Base-by-base conservation (phyloP, 1,140 invertebrate species). In the Drosophila parvula region DNA sequence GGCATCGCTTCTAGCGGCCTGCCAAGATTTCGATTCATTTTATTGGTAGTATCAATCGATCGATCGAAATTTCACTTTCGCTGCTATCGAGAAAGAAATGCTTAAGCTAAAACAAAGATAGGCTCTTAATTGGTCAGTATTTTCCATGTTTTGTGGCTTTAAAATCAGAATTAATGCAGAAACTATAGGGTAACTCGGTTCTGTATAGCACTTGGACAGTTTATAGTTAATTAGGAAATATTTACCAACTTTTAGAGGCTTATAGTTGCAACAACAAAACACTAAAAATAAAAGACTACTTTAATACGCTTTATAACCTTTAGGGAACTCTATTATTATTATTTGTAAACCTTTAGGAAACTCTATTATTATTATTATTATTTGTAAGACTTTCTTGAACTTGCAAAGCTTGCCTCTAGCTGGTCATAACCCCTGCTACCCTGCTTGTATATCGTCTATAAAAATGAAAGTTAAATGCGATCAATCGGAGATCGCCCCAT, bases 401-500 rank as follows among this genome's bases (percentile, higher is more conserved):
- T 50, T 32, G 0, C 32, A 12, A 1, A 1, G 11, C 16, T 10
- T 3, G 22, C 22, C 3, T 2, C 3, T 3, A 2, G 22, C 22
- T 22, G 22, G 22, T 22, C 27, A 69, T 34, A 40, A 9, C 51
- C 41, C 12, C 0, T 16, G 30, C 27, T 75, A 75, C 73, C 70
- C 51, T 22, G 16, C 57, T 44, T 44, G 12, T 10, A 50, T 41
- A 27, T 53, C 5, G 44, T 45, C 57, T 57, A 78, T 78, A 78
- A 78, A 78, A 78, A 78, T 78, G 74, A 78, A 78, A 78, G 74
- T 78, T 70, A 69, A 78, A 78, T 56, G 64, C 74, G 73, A 68
- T 77, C 62, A 56, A 47, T 76, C 62, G 34, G 16, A 7, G 73
- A 76, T 76, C 55, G 55, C 71, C 71, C 61, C 47, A 40, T 22